phyloP scores from a whole-genome alignment of 2,113 vertebrate species.

The Xiphophorus maculatus region DNA sequence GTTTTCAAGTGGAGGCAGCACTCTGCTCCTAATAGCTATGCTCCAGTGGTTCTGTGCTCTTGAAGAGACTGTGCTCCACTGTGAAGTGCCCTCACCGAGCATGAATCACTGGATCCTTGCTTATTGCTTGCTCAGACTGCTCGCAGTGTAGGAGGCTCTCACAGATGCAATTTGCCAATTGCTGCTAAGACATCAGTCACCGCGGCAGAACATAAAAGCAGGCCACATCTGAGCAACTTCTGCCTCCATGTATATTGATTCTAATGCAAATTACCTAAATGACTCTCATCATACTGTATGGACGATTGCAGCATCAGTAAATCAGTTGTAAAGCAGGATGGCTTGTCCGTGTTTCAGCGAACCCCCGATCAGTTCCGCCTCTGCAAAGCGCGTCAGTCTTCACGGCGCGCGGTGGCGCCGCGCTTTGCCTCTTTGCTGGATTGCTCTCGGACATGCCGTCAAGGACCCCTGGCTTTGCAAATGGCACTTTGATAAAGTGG shows the following conservation, averaged over 20 bases:
- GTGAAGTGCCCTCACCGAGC: slow-evolving; percentile 53
- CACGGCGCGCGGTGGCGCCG: slow-evolving; percentile 7
- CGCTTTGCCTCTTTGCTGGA: slow-evolving; percentile 30
- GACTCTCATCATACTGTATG: slow-evolving; percentile 8
- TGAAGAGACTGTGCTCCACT: slow-evolving; percentile 41
- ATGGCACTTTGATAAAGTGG: slow-evolving; percentile 44
- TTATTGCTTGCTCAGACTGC: slow-evolving; percentile 53
- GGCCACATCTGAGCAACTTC: slow-evolving; percentile 30
- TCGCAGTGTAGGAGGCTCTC: slow-evolving; percentile 50
- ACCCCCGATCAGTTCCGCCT: background rate
- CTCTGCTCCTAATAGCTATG: slow-evolving; percentile 30
- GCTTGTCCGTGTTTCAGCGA: background rate
- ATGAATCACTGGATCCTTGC: slow-evolving; percentile 57
- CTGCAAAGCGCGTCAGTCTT: slow-evolving; percentile 1
- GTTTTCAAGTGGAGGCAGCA: slow-evolving; percentile 35
- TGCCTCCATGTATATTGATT: slow-evolving; percentile 32
- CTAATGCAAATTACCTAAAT: slow-evolving; percentile 26
- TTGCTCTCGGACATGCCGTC: slow-evolving; percentile 13
- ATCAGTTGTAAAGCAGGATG: slow-evolving; percentile 4
- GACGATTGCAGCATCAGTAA: slow-evolving; percentile 10
- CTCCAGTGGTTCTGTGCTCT: slow-evolving; percentile 54
- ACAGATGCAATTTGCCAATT: slow-evolving; percentile 55
- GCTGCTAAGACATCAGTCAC: slow-evolving; percentile 47
- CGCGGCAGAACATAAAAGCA: slow-evolving; percentile 34
- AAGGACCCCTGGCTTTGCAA: slow-evolving; percentile 4